Percentiles rank a stretch among this genome's conserved stretches.
phyloP scores from a whole-genome alignment of 2,113 vertebrate genomes.

The Passer montanus region DNA sequence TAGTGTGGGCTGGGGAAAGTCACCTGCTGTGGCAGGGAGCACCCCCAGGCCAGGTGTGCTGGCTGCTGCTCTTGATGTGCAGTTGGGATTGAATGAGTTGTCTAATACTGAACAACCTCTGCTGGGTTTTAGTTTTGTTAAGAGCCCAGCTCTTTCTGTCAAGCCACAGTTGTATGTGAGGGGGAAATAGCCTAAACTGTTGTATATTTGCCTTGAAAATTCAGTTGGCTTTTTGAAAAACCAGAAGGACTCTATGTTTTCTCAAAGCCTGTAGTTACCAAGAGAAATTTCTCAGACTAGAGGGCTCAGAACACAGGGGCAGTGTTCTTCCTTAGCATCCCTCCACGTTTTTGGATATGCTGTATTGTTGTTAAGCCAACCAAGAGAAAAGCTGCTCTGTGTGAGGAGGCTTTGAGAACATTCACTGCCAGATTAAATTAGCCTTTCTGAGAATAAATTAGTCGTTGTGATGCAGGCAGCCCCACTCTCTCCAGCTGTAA shows the following conservation, averaged over 20 bases:
- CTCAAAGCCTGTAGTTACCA: neutral
- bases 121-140: neutral
- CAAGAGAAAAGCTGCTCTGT: constrained; percentile 54
- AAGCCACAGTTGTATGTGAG: neutral
- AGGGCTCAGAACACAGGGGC: constrained; percentile 11
- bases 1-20: neutral
- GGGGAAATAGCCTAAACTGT: neutral
- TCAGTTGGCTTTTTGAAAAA: neutral
- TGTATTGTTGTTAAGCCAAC: constrained; percentile 62
- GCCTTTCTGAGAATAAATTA: constrained; percentile 44
- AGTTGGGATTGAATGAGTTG: neutral
- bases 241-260: neutral
- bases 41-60: neutral
- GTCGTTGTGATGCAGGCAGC: neutral
- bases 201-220: constrained; percentile 1
- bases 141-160: neutral
- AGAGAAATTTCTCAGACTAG: neutral
- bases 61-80: neutral
- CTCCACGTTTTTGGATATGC: constrained; percentile 33
- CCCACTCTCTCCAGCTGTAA: neutral
- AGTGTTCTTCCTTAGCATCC: constrained; percentile 23
- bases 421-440: constrained; percentile 48
- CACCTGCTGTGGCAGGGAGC: neutral
- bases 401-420: constrained; percentile 25
- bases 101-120: neutral